phyloP scores from a whole-genome alignment of 1,140 invertebrate genomes.

The Zeugodacus cucurbitae region DNA sequence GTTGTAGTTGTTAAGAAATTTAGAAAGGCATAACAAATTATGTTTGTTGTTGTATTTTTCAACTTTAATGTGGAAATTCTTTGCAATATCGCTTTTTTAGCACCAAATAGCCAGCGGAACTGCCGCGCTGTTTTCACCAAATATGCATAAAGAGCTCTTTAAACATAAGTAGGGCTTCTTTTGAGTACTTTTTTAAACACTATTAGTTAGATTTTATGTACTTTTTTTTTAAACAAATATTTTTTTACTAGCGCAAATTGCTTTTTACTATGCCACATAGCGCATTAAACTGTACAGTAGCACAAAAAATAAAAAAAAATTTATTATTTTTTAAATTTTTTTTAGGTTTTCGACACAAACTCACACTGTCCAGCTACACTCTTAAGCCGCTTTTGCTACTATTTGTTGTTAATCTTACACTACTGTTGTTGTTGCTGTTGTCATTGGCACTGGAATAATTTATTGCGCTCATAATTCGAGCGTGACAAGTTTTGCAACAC shows the following conservation, averaged over 20 bases:
- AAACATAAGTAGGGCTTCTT: background rate
- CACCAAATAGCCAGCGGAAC: background rate
- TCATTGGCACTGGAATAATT: background rate
- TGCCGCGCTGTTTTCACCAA: background rate
- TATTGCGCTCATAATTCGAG: background rate
- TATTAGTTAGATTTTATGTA: background rate
- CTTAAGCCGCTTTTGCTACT: constrained; percentile 5
- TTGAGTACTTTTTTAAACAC: background rate
- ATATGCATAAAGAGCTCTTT: background rate
- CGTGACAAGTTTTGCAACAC: background rate
- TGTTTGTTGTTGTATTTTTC: background rate
- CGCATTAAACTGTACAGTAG: background rate
- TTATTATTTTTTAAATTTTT: background rate
- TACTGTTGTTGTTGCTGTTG: background rate
- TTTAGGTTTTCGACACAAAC: background rate
- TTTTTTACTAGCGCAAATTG: background rate
- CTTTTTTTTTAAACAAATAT: background rate
- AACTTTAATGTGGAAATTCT: background rate
- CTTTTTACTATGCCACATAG: too few species aligned
- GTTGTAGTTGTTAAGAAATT: background rate
- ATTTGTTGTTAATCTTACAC: background rate
- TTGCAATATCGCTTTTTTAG: background rate
- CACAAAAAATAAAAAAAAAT: background rate
- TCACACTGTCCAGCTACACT: too few species aligned
- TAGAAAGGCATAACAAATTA: background rate